Percentiles rank a stretch among this genome's conserved stretches.
These are phyloP conservation scores for Pristionchus arcanus DNA, from an alignment of 2,888 invertebrate genomes.

Conservation along the genomic window DNA sequence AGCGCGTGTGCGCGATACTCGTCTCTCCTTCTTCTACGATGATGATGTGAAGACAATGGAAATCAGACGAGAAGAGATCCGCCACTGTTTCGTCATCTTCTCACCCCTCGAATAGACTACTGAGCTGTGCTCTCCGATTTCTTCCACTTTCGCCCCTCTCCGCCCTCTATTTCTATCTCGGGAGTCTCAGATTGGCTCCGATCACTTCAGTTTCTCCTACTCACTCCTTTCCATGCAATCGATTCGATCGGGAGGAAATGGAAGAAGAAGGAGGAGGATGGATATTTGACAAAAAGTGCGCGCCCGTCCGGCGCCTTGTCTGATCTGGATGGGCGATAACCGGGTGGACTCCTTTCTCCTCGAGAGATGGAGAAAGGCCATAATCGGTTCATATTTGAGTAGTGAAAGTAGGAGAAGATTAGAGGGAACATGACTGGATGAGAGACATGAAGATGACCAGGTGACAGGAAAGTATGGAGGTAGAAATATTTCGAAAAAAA, in stretches of 20 bases:
- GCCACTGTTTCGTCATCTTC: not conserved
- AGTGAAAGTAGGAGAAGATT: constrained; percentile 10
- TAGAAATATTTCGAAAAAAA: not conserved
- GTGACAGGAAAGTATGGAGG: not conserved
- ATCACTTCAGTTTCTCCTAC: constrained; percentile 7
- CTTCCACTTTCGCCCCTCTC: constrained; percentile 12
- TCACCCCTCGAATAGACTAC: not conserved
- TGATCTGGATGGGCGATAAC: not conserved
- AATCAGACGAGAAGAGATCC: not conserved
- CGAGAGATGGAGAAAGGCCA: not conserved
- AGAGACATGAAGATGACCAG: not conserved
- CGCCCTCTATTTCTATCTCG: constrained; percentile 22
- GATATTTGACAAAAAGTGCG: constrained; percentile 17
- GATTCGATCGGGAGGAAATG: not conserved
- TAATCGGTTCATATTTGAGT: constrained; percentile 30
- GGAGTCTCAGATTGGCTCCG: not conserved
- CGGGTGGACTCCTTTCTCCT: not conserved
- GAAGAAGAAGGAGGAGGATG: not conserved
- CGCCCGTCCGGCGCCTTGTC: constrained; percentile 11
- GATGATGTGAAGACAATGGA: not conserved
- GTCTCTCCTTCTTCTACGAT: not conserved
- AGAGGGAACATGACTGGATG: constrained; percentile 21
- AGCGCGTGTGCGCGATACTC: not conserved
- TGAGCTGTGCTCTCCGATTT: constrained; percentile 1
- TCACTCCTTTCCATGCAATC: not conserved